Evolutionary conservation across 2,797 vertebrate genomes (phyloP), one percentile per base, ranked within the genome.

Genomic region (Florisuga fusca): DNA sequence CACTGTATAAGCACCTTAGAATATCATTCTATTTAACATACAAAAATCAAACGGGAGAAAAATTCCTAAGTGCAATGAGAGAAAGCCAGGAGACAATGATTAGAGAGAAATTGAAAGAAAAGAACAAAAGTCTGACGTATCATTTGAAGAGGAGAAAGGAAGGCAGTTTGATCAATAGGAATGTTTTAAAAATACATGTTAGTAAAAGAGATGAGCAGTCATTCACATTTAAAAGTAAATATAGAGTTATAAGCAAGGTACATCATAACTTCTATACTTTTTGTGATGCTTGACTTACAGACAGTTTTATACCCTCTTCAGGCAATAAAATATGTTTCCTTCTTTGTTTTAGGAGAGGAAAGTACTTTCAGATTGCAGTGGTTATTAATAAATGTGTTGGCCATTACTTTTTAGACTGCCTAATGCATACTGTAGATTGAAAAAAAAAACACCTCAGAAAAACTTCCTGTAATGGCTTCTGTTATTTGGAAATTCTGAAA

Each of bases 381-480:
- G 18, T 89, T 87, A 78, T 91, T 95, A 94, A 78, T 88, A 90
- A 87, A 88, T 93, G n/a, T 69, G 13, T 72, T 67, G 7, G 12
- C 19, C 46, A 26, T 81, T 90, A 62, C 57, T 23, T 80, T 84
- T 84, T 57, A 75, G 46, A 12, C 9, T 85, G 83, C 29, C 12
- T 85, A 88, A 66, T 80, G 50, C 43, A 89, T n/a, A 34, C 5
- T 43, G 54, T 63, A 29, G 2, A 29, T 87, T 69, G 29, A 25
- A 48, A 19, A 50, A 53, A 27, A 53, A 53, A 15, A n/a, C n/a
- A 9, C 25, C 14, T 13, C 14, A 27, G 26, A 53, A 27, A 51
- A 51, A 29, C 51, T 29, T 3, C 5, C 9, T 89, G 0, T 46
- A 85, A 74, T n/a, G 9, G 7, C 19, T 93, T 82, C 36, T 83